phyloP scores from a whole-genome alignment of 2,797 vertebrate species.

The Mionectes olivaceus region DNA sequence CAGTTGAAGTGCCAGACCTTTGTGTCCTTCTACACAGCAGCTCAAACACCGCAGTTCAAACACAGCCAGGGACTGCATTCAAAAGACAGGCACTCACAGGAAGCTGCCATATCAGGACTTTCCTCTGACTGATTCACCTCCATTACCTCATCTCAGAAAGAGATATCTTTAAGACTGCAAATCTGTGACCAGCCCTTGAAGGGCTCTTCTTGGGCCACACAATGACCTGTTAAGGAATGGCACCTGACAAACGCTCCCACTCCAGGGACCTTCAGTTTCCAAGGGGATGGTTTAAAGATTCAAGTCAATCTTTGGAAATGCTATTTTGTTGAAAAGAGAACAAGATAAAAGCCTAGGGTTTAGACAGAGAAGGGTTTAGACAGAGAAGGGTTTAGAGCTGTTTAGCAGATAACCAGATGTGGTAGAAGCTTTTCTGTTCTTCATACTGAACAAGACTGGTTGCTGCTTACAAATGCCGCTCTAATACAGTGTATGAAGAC shows the following conservation, averaged over 20 bases:
- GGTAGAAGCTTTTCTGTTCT: neutral
- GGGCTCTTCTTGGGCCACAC: neutral
- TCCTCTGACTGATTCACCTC: neutral
- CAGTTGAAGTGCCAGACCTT: neutral
- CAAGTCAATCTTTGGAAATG: neutral
- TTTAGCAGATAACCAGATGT: neutral
- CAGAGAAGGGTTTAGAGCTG: neutral
- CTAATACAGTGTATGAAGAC: neutral
- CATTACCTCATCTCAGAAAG: neutral
- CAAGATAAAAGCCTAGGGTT: neutral
- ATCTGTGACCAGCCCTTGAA: neutral
- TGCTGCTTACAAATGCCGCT: neutral
- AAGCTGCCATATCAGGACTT: neutral
- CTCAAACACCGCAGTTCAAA: neutral
- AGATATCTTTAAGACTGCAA: neutral
- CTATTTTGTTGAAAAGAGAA: neutral
- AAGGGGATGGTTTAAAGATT: neutral
- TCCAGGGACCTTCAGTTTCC: neutral
- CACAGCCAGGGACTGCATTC: neutral
- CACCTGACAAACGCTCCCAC: neutral
- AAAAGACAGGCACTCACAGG: neutral
- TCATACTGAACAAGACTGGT: neutral
- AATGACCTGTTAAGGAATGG: neutral
- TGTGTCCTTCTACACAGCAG: neutral
- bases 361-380: neutral